These are phyloP conservation scores for Patella depressa DNA, from an alignment of 2,888 invertebrate species.

Conservation along the genomic window DNA sequence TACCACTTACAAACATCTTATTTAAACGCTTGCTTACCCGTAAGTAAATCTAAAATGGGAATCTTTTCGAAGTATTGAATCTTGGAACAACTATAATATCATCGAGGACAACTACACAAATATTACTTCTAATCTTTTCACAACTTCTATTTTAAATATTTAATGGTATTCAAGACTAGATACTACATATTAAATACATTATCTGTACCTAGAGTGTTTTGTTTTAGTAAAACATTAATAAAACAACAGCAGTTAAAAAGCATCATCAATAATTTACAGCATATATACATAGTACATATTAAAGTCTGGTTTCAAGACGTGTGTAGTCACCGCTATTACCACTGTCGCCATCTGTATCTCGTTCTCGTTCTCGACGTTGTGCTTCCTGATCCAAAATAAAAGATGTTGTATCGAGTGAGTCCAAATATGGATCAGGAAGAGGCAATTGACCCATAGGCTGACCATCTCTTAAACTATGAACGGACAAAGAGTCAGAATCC, in stretches of 20 bases:
- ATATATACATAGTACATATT: background rate
- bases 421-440: constrained; percentile 33
- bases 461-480: constrained; percentile 35
- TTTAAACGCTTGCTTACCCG: no score
- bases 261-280: background rate
- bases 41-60: no score
- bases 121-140: no score
- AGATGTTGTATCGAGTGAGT: constrained; percentile 32
- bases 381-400: constrained; percentile 31
- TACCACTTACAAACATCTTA: no score
- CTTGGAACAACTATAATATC: no score
- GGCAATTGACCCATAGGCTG: constrained; percentile 30
- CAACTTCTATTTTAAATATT: no score
- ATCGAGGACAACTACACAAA: no score
- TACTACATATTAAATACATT: no score
- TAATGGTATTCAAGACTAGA: no score
- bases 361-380: constrained; percentile 28
- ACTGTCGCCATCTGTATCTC: constrained; percentile 39
- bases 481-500: constrained; percentile 53
- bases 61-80: no score
- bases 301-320: constrained; percentile 30
- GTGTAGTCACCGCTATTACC: constrained; percentile 29
- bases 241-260: constrained; percentile 1
- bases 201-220: no score
- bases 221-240: no score